A percentile compares a stretch with the other conserved stretches of the same genome.
Evolutionary conservation across 1,140 invertebrate genomes (phyloP).

Genomic region (Microplitis demolitor): DNA sequence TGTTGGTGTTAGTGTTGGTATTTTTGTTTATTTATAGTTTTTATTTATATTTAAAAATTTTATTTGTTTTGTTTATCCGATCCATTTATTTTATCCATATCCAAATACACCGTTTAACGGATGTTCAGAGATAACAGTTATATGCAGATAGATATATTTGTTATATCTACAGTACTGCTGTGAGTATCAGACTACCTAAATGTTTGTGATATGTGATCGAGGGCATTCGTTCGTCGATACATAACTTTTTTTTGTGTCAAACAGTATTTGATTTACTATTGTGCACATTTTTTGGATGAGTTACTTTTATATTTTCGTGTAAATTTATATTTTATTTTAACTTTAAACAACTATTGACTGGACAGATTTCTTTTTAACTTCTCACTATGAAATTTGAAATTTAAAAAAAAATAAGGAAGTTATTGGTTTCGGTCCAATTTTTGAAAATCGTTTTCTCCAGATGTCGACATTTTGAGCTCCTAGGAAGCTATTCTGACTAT

Average conservation of each 20-base stretch:
- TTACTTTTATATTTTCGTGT: background rate
- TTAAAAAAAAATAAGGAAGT: no score
- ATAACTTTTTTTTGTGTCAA: conserved; percentile 11
- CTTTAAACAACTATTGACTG: no score
- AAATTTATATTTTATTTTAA: background rate
- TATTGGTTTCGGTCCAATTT: no score
- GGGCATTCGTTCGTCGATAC: conserved; percentile 28
- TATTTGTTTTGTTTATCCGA: conserved; percentile 19
- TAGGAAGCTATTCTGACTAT: no score
- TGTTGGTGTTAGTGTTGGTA: background rate
- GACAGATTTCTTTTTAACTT: no score
- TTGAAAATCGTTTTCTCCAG: no score
- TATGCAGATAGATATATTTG: conserved; percentile 27
- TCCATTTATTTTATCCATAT: conserved; percentile 28
- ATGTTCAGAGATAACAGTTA: conserved; percentile 33
- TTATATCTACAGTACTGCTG: conserved; percentile 28
- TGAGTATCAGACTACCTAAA: conserved; percentile 20
- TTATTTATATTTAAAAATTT: conserved; percentile 10
- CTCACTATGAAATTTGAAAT: no score
- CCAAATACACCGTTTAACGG: conserved; percentile 34
- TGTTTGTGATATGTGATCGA: conserved; percentile 32
- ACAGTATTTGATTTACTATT: background rate
- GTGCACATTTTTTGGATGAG: background rate
- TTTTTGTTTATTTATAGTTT: conserved; percentile 18
- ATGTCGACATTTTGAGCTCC: no score